These are phyloP conservation scores for Centropristis striata DNA, from an alignment of 2,113 vertebrate species.

Conservation along the genomic window DNA sequence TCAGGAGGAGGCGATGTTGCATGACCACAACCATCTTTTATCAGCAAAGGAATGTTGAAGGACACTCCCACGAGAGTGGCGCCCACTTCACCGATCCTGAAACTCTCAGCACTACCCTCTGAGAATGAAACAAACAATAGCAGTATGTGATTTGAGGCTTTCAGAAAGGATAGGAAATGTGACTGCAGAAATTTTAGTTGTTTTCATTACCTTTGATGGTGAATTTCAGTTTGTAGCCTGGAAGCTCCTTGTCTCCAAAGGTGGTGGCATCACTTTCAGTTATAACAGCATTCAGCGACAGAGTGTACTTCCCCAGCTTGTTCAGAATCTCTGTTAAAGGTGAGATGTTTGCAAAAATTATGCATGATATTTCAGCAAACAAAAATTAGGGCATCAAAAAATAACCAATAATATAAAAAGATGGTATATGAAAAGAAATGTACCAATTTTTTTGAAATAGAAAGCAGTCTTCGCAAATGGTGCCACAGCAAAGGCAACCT, in stretches of 20 bases:
- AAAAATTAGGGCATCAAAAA: not conserved
- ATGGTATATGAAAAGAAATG: slow-evolving; percentile 51
- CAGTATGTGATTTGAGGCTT: not conserved
- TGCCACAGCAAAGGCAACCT: slow-evolving; percentile 85
- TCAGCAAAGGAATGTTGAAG: slow-evolving; percentile 89
- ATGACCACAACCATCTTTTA: slow-evolving; percentile 91
- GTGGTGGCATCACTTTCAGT: slow-evolving; percentile 85
- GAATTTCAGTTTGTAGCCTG: slow-evolving; percentile 88
- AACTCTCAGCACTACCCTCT: slow-evolving; percentile 90
- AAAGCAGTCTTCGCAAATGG: slow-evolving; percentile 89
- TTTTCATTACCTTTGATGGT: slow-evolving; percentile 87
- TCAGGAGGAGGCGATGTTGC: slow-evolving; percentile 72
- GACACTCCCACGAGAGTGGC: slow-evolving; percentile 86
- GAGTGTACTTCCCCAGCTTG: slow-evolving; percentile 89
- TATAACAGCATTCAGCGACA: slow-evolving; percentile 88
- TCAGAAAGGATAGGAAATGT: not conserved
- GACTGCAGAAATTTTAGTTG: not conserved
- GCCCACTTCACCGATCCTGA: slow-evolving; percentile 80
- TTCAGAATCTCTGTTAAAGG: slow-evolving; percentile 86
- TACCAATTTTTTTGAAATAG: slow-evolving; percentile 96
- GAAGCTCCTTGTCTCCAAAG: slow-evolving; percentile 87
- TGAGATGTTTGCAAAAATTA: slow-evolving; percentile 21
- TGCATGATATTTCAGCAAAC: not conserved
- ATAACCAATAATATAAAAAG: not conserved
- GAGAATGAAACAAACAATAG: not conserved